A percentile compares a stretch with the other conserved stretches of the same genome.
Evolutionary conservation across 2,888 invertebrate genomes (phyloP).

Genomic region (Ceraclea dissimilis): DNA sequence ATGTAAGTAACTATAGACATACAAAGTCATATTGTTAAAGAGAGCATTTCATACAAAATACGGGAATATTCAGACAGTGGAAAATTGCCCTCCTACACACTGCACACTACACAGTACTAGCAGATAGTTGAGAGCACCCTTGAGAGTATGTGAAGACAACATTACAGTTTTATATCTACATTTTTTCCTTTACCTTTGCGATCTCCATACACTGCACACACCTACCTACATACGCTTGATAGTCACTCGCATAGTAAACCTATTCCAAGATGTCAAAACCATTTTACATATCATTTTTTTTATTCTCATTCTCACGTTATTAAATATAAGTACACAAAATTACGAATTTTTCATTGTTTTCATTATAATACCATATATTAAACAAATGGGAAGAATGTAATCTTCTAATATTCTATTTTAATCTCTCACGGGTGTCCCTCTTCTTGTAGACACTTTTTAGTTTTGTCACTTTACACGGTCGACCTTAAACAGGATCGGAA

Average conservation of each 20-base stretch:
- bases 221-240: not conserved
- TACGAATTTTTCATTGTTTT: no score
- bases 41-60: constrained; percentile 12
- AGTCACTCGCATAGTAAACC: not conserved
- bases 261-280: no score
- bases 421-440: no score
- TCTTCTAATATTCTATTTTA: no score
- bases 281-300: no score
- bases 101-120: constrained; percentile 3
- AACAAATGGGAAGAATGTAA: no score
- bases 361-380: no score
- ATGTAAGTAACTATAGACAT: not conserved
- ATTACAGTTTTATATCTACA: not conserved
- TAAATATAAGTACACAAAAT: no score
- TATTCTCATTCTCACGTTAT: no score
- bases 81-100: constrained; percentile 20
- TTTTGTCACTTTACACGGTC: no score
- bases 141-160: constrained; percentile 23
- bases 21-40: constrained; percentile 8
- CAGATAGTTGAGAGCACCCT: constrained; percentile 18
- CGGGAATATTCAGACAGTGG: constrained; percentile 19
- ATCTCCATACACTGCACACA: not conserved
- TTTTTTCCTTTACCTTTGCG: not conserved
- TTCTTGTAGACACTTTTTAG: no score
- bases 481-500: no score